Evolutionary conservation across 2,888 invertebrate genomes (phyloP).

Genomic region (Frankliniella intonsa): DNA sequence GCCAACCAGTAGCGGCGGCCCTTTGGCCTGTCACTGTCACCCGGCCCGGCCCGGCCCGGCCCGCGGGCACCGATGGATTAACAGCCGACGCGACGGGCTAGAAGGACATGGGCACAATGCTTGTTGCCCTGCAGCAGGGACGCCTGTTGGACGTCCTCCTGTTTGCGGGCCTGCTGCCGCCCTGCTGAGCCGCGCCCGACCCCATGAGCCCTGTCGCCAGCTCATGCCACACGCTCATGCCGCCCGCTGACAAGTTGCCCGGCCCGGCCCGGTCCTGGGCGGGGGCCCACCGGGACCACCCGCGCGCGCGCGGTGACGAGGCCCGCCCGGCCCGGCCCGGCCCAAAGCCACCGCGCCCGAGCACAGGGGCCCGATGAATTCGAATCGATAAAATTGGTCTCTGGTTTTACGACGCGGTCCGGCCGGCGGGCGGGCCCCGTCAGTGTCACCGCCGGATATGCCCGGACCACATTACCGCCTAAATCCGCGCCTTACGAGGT

Average conservation of each 20-base stretch:
- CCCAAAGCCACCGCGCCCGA: not conserved
- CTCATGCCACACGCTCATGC: not conserved
- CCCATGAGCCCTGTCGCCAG: not conserved
- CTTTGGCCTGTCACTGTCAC: no score
- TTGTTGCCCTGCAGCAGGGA: no score
- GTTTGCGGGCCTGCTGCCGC: not conserved
- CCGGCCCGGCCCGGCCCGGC: no score
- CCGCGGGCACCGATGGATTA: no score
- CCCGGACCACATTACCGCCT: not conserved
- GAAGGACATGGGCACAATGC: no score
- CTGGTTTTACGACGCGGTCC: not conserved
- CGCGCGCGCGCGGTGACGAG: not conserved
- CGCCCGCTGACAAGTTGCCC: not conserved
- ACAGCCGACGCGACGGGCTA: no score
- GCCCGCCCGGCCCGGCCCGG: not conserved
- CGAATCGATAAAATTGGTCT: conserved; percentile 26
- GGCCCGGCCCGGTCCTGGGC: not conserved
- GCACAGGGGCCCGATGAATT: not conserved
- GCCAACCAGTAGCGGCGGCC: no score
- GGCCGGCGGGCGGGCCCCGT: not conserved
- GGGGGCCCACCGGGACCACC: not conserved
- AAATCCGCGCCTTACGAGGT: conserved; percentile 4
- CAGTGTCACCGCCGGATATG: conserved; percentile 10
- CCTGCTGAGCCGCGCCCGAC: not conserved
- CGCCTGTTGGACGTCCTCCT: no score